Conservation (phyloP, 2,113 vertebrate genomes). For the Misgurnus mizolepis region DNA sequence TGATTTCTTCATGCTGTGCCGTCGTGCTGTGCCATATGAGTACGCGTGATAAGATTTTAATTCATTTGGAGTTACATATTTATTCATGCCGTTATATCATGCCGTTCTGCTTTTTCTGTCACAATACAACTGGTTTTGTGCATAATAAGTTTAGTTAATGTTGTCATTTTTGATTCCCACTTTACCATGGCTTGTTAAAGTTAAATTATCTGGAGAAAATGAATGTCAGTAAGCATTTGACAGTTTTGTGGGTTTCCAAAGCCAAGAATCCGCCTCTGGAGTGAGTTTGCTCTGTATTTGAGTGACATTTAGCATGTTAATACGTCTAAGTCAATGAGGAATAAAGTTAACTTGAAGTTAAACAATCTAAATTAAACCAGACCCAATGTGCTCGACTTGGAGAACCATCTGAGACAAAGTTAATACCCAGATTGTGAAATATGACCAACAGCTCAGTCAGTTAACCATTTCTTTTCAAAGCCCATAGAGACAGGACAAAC, state of each 20-base stretch:
- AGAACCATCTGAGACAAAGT: no score
- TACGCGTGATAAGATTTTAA: neutral
- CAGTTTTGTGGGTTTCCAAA: conserved; percentile 64
- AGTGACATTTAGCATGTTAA: no score
- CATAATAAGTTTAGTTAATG: conserved; percentile 55
- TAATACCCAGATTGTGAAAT: no score
- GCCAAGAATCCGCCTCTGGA: conserved; percentile 59
- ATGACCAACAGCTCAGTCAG: no score
- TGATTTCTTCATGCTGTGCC: neutral
- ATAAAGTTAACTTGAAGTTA: conserved; percentile 53
- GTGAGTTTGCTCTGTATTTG: conserved; percentile 60
- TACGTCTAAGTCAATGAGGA: conserved; percentile 50
- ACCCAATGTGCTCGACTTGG: neutral
- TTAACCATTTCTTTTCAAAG: no score
- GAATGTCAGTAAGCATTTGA: conserved; percentile 69
- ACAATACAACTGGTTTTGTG: conserved; percentile 9
- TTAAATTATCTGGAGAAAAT: conserved; percentile 71
- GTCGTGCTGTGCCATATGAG: neutral
- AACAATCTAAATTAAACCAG: conserved; percentile 43
- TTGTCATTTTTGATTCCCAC: conserved; percentile 53
- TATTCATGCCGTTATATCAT: conserved; percentile 13
- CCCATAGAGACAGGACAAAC: no score
- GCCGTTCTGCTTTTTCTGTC: neutral
- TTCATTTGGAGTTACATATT: conserved; percentile 14
- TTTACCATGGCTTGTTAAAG: conserved; percentile 63